Evolutionary conservation across 2,888 invertebrate genomes (phyloP), one percentile per base, ranked within the genome.

Genomic region (Melitaea athalia): DNA sequence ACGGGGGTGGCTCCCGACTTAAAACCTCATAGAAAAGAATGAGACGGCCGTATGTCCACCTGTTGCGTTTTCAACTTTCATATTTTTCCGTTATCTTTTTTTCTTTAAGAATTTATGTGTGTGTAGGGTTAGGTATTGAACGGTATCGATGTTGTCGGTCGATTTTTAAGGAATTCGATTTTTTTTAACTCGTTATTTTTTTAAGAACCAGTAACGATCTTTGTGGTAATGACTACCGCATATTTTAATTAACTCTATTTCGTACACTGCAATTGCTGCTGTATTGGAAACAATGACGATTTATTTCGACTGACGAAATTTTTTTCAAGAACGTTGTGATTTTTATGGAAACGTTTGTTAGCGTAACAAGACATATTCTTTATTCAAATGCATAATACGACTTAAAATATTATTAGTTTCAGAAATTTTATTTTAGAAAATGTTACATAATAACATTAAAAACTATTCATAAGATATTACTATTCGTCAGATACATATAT

Each of bases 21-120:
- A 85, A 87, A 83, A 62, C 79, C 81, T 83, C 80, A 78, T 88
- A 90, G 90, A 91, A 91, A 92, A 91, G 92, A 92, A 91, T 91
- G 92, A 92, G 92, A 92, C 86, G 87, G 86, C 81, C 81, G 81
- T 88, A 92, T 86, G 84, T 91, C 86, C 86, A 92, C 92, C 91
- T 92, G 92, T 92, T 92, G 92, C 92, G 88, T 45, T 83, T 82
- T 79, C 67, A 80, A 86, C 84, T 86, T 87, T 87, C 84, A 86
- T 88, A 90, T 90, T 91, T n/a, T 91, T 90, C 24, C 88, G 86
- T 86, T 79, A 84, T 87, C 88, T 88, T 91, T 91, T n/a, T 90
- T 90, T 85, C 87, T 81, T 55, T 33, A 55, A 55, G 53, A 55
- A 55, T 55, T 31, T 17, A 52, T 52, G 52, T 52, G 52, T 52